Conservation (phyloP, 2,113 vertebrate genomes). For the Pterocles burchelli region DNA sequence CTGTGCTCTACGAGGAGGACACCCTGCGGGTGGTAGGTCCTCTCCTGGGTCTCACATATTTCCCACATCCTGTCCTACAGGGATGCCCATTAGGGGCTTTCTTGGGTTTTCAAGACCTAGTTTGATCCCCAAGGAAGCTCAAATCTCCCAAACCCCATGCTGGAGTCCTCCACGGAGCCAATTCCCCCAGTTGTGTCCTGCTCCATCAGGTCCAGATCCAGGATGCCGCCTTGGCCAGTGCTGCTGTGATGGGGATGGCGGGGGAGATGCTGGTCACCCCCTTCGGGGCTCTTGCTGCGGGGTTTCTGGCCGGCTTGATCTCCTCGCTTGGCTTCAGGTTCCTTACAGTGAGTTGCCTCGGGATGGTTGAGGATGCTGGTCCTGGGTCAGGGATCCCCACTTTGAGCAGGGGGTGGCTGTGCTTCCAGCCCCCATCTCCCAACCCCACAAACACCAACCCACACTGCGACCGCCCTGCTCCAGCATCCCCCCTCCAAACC, state of each 20-base stretch:
- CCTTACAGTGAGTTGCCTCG: slow-evolving; percentile 75
- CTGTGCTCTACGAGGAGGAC: slow-evolving; percentile 76
- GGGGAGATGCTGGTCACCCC: slow-evolving; percentile 94
- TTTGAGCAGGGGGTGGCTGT: neutral
- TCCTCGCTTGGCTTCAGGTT: slow-evolving; percentile 87
- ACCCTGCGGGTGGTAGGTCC: slow-evolving; percentile 85
- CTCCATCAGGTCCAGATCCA: slow-evolving; percentile 87
- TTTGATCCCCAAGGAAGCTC: neutral
- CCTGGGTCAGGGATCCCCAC: neutral
- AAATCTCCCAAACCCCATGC: fast-evolving
- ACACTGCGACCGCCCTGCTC: neutral
- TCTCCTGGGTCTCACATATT: neutral
- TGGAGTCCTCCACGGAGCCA: neutral
- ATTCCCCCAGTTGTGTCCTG: neutral
- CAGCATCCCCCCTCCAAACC: fast-evolving
- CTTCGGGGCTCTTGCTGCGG: slow-evolving; percentile 86
- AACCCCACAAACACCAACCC: fast-evolving
- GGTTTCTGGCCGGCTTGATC: slow-evolving; percentile 85
- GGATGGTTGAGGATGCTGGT: fast-evolving
- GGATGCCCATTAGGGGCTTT: neutral
- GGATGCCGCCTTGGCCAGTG: slow-evolving; percentile 86
- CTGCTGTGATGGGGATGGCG: slow-evolving; percentile 85
- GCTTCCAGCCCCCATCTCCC: neutral
- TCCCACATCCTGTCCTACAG: fast-evolving
- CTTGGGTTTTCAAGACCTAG: neutral